These are phyloP conservation scores for Heterocephalus glaber DNA, from an alignment of 2,113 vertebrate genomes.

Conservation along the genomic window DNA sequence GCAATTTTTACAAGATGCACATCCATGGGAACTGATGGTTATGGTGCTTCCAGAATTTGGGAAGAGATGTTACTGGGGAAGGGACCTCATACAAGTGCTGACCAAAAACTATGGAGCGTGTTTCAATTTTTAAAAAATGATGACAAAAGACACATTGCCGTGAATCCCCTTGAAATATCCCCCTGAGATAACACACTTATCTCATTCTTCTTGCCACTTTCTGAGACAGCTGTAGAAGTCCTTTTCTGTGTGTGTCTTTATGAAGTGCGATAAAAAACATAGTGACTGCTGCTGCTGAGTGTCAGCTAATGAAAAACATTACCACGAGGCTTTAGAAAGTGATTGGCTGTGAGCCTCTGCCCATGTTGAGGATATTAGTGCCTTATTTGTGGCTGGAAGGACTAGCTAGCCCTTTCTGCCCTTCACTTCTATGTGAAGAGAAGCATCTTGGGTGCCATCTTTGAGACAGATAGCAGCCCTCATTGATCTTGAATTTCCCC, in stretches of 20 bases:
- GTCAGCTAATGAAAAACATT: neutral
- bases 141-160: neutral
- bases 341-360: neutral
- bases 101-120: neutral
- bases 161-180: neutral
- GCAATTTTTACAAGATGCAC: neutral
- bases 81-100: neutral
- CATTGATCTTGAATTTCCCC: neutral
- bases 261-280: neutral
- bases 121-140: neutral
- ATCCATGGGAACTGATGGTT: neutral
- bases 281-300: neutral
- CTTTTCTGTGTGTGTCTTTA: neutral
- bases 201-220: neutral
- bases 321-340: neutral
- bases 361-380: neutral
- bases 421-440: neutral
- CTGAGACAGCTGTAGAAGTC: neutral
- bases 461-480: neutral
- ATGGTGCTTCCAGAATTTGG: fast-evolving
- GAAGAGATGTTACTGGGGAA: fast-evolving
- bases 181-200: neutral
- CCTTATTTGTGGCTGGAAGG: neutral
- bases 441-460: neutral
- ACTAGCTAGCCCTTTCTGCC: neutral